A percentile compares a stretch with the other conserved stretches of the same genome.
phyloP scores from a whole-genome alignment of 2,113 vertebrate species.

The Oenanthe melanoleuca region DNA sequence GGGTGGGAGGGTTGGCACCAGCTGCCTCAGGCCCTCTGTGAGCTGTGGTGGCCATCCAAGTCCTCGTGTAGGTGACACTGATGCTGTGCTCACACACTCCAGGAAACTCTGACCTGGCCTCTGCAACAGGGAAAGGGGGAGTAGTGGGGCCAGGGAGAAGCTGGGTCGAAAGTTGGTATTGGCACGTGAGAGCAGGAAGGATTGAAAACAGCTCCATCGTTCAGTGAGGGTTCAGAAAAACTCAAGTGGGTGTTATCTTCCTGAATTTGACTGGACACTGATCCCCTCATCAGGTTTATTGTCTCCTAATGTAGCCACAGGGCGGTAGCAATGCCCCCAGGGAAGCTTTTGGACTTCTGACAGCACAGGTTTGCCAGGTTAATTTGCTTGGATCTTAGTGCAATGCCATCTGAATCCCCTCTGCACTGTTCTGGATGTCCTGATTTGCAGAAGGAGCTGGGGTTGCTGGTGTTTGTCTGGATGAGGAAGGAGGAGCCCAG shows the following conservation, averaged over 20 bases:
- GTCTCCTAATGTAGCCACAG: not conserved
- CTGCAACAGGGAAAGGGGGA: not conserved
- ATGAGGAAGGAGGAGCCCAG: not conserved
- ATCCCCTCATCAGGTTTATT: not conserved
- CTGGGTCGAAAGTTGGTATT: not conserved
- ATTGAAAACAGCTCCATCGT: not conserved
- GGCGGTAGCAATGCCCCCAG: not conserved
- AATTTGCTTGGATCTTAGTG: not conserved
- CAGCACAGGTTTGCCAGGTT: not conserved
- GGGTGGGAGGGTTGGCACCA: not conserved
- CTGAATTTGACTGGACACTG: not conserved
- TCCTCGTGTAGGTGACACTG: rapidly evolving
- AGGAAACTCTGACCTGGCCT: not conserved
- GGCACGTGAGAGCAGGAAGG: not conserved
- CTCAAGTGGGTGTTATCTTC: not conserved
- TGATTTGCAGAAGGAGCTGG: not conserved
- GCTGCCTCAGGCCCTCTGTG: not conserved
- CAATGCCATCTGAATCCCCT: not conserved
- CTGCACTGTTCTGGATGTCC: not conserved
- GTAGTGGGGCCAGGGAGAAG: not conserved
- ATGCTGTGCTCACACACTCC: not conserved
- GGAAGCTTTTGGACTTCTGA: not conserved
- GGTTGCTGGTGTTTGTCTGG: not conserved
- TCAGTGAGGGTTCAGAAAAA: not conserved
- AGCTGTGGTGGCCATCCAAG: not conserved